Conservation (phyloP, 2,888 invertebrate species). For the Thecocarcelia acutangulata region DNA sequence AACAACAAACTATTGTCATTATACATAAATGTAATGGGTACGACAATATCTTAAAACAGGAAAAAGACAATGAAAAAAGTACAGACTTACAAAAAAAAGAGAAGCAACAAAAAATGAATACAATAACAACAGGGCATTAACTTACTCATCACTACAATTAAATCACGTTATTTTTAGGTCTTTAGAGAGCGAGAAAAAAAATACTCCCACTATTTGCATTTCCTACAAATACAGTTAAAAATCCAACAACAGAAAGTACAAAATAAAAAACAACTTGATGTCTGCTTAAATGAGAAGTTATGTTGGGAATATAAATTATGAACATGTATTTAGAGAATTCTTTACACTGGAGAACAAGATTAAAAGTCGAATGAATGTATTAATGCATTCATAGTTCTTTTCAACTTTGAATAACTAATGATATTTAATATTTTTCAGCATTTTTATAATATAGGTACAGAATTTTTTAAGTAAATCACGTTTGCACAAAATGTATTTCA, state of each 20-base stretch:
- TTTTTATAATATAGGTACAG: too few relatives aligned
- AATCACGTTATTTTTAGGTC: slow-evolving; percentile 55
- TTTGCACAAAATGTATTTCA: too few relatives aligned
- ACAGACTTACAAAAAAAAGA: slow-evolving; percentile 7
- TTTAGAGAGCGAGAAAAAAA: slow-evolving; percentile 23
- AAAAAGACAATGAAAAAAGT: slow-evolving; percentile 25
- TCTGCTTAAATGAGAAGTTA: slow-evolving; percentile 42
- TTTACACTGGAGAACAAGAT: slow-evolving; percentile 36
- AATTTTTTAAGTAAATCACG: too few relatives aligned
- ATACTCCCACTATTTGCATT: slow-evolving; percentile 57
- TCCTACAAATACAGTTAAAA: slow-evolving; percentile 53
- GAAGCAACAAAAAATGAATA: slow-evolving; percentile 7
- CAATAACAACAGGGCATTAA: slow-evolving; percentile 67
- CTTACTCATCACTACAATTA: slow-evolving; percentile 62
- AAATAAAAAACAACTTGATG: slow-evolving; percentile 4
- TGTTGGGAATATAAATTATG: slow-evolving; percentile 45
- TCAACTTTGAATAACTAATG: too few relatives aligned
- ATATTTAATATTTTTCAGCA: too few relatives aligned
- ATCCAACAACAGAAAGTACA: slow-evolving; percentile 6
- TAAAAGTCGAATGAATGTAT: background rate
- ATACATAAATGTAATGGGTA: slow-evolving; percentile 36
- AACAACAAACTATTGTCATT: slow-evolving; percentile 37
- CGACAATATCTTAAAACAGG: slow-evolving; percentile 15
- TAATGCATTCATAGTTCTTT: background rate
- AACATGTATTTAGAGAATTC: slow-evolving; percentile 23